These are phyloP conservation scores for Syrista parreyssii DNA, from an alignment of 2,888 invertebrate genomes.

Conservation along the genomic window DNA sequence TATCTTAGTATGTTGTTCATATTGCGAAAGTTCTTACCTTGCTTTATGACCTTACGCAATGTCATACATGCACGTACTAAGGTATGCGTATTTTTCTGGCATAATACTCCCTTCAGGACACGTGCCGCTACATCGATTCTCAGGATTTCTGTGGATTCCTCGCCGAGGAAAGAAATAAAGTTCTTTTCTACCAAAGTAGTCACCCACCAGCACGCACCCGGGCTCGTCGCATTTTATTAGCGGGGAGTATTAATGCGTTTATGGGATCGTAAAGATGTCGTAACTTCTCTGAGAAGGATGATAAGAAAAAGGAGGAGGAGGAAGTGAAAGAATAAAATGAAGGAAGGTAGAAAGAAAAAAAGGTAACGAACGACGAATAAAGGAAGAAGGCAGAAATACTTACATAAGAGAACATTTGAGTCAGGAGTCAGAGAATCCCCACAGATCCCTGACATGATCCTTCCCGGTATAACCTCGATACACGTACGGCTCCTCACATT, in stretches of 20 bases:
- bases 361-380: background rate
- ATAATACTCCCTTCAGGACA: background rate
- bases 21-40: background rate
- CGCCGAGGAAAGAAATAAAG: background rate
- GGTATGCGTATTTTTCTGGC: background rate
- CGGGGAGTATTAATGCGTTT: conserved; percentile 17
- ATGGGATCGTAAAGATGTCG: conserved; percentile 15
- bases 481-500: background rate
- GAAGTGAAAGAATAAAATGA: background rate
- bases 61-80: background rate
- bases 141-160: background rate
- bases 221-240: conserved; percentile 11
- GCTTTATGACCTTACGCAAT: background rate
- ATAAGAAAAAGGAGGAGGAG: background rate
- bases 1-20: background rate
- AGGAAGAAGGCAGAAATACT: background rate
- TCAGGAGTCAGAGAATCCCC: background rate
- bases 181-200: background rate
- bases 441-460: background rate
- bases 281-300: background rate
- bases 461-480: background rate
- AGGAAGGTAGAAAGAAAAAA: background rate
- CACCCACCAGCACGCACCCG: background rate
- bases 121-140: background rate
- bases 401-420: background rate